These are phyloP conservation scores for Melolontha melolontha DNA, from an alignment of 2,888 invertebrate genomes.

Conservation along the genomic window DNA sequence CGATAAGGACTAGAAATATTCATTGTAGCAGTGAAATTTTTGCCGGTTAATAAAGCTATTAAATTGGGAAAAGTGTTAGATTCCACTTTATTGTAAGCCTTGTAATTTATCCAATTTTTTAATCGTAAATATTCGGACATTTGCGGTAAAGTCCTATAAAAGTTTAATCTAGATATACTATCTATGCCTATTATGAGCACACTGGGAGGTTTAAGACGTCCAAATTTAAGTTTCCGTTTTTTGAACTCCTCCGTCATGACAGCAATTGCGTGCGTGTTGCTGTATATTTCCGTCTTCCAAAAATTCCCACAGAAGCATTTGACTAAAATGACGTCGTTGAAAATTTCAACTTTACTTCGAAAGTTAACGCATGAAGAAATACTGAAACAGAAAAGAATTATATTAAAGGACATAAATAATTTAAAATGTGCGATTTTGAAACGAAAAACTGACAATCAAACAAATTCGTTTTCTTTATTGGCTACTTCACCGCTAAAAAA, in stretches of 20 bases:
- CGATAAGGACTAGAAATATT: constrained; percentile 67
- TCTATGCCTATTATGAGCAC: constrained; percentile 87
- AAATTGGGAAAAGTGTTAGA: constrained; percentile 93
- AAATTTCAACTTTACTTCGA: constrained; percentile 58
- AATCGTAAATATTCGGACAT: constrained; percentile 77
- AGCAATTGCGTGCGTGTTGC: constrained; percentile 70
- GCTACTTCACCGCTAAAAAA: too few species aligned
- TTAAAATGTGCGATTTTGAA: too few species aligned
- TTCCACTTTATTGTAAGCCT: constrained; percentile 73
- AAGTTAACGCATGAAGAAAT: constrained; percentile 67
- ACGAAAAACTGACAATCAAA: too few species aligned
- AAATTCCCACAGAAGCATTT: constrained; percentile 61
- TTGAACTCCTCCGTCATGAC: constrained; percentile 66
- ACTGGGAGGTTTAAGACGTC: constrained; percentile 65
- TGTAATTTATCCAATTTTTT: constrained; percentile 59
- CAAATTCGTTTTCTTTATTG: too few species aligned
- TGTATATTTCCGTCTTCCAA: constrained; percentile 62
- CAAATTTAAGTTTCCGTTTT: constrained; percentile 54
- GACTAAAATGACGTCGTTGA: constrained; percentile 67
- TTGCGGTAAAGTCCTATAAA: constrained; percentile 79
- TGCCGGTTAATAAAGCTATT: constrained; percentile 83
- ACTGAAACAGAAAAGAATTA: constrained; percentile 56
- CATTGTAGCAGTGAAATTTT: constrained; percentile 64
- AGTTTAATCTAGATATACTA: constrained; percentile 83
- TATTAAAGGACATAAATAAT: too few species aligned